Conservation (phyloP, 2,888 invertebrate species). For the Theretra japonica region DNA sequence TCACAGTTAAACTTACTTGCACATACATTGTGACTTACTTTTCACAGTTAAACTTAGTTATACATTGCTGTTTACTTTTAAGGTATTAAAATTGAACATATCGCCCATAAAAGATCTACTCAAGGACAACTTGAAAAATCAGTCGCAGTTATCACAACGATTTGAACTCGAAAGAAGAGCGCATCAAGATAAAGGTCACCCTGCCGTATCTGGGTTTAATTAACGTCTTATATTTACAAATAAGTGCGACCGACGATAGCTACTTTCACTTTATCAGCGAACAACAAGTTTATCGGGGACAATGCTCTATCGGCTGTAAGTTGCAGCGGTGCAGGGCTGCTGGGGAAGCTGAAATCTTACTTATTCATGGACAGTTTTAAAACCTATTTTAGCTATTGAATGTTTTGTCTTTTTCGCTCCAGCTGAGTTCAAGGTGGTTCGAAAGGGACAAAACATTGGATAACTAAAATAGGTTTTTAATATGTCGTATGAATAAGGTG, state of each 20-base stretch:
- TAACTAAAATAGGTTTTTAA: no score
- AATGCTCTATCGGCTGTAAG: conserved; percentile 76
- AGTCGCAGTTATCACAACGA: not conserved
- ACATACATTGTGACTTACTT: no score
- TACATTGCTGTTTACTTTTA: no score
- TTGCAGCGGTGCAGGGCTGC: conserved; percentile 62
- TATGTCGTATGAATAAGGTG: no score
- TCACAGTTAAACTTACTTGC: no score
- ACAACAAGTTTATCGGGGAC: conserved; percentile 81
- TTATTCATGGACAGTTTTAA: no score
- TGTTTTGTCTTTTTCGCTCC: no score
- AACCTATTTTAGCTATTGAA: no score
- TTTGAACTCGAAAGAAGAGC: conserved; percentile 28
- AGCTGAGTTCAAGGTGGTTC: no score
- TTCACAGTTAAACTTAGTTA: no score
- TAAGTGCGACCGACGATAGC: conserved; percentile 58
- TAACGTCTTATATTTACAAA: conserved; percentile 74
- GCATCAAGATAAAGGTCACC: conserved; percentile 47
- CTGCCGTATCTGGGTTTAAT: conserved; percentile 52
- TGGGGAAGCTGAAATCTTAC: not conserved
- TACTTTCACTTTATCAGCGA: conserved; percentile 77
- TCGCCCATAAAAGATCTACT: not conserved
- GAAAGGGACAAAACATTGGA: no score
- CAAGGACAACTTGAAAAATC: not conserved
- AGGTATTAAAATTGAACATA: no score